A percentile compares a stretch with the other conserved stretches of the same genome.
Evolutionary conservation across 2,113 vertebrate genomes (phyloP).

Genomic region (Pandion haliaetus): DNA sequence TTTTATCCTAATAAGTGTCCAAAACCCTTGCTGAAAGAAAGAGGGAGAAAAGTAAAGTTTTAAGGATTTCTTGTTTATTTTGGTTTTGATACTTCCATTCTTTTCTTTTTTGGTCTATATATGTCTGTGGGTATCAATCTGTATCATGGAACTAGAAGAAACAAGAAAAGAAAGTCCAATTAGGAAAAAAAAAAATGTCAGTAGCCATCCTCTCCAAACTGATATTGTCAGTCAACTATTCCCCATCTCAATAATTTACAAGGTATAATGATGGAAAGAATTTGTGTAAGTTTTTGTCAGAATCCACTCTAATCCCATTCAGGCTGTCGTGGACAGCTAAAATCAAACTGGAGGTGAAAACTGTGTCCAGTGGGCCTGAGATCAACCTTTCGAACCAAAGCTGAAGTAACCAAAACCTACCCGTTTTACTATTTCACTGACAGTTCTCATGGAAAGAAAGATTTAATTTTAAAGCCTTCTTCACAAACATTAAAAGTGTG

Average conservation of each 20-base stretch:
- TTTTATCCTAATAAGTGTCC: neutral
- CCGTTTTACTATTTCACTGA: neutral
- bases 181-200: neutral
- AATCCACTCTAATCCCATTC: accelerated
- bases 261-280: neutral
- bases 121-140: accelerated
- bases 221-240: neutral
- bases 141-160: neutral
- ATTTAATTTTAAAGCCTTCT: neutral
- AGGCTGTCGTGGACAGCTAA: neutral
- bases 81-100: neutral
- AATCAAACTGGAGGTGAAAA: neutral
- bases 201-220: neutral
- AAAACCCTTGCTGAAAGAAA: neutral
- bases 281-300: neutral
- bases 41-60: neutral
- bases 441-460: neutral
- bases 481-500: neutral
- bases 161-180: neutral
- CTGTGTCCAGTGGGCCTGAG: neutral
- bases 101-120: neutral
- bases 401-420: neutral
- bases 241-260: neutral
- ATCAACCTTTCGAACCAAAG: neutral
- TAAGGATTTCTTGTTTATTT: neutral